Evolutionary conservation across 2,888 invertebrate genomes (phyloP), one percentile per base, ranked within the genome.

Genomic region (Aphodius granarius): DNA sequence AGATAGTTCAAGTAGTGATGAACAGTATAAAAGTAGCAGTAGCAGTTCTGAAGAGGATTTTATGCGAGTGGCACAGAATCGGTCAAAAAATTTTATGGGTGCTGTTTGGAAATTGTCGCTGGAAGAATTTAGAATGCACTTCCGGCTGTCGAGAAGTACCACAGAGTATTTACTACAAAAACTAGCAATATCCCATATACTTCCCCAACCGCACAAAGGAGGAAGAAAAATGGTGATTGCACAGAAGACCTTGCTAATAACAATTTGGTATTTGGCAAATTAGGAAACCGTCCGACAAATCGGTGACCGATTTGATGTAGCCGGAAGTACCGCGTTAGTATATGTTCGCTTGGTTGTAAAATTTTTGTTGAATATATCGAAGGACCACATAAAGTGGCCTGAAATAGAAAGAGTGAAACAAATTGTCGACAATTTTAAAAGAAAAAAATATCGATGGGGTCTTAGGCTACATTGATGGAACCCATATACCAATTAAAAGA

Each of bases 381-480:
- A 19, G n/a, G 9, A 18, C 16, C 13, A 70, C 16, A 70, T 70
- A 22, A 2, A 20, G 2, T 70, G 70, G 70, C 70, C 19, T 6
- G 43, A 6, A 70, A 70, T 13, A 3, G 23, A 23, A 4, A 23
- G 23, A 23, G 23, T 23, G 5, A 4, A 23, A 23, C 23, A 23
- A 23, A 23, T 23, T 23, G 4, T 21, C 2, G 70, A 21, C 13
- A 9, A 15, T 5, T 70, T 70, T 21, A 9, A 17, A 72, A 22
- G 18, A 1, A 43, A 43, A 71, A 15, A 43, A 43, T 16, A 15
- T 3, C 2, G 16, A 15, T 43, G 62, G n/a, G 76, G 76, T 75
- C 76, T 21, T 63, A 77, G 21, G 15, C 77, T 68, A 71, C 73
- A 79, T 73, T 75, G 22, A 77, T 75, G 78, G 20, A 75, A 22